Percentiles rank a stretch among this genome's conserved stretches.
Conservation (phyloP, 2,888 invertebrate species). For the Drosophila villosipedis region DNA sequence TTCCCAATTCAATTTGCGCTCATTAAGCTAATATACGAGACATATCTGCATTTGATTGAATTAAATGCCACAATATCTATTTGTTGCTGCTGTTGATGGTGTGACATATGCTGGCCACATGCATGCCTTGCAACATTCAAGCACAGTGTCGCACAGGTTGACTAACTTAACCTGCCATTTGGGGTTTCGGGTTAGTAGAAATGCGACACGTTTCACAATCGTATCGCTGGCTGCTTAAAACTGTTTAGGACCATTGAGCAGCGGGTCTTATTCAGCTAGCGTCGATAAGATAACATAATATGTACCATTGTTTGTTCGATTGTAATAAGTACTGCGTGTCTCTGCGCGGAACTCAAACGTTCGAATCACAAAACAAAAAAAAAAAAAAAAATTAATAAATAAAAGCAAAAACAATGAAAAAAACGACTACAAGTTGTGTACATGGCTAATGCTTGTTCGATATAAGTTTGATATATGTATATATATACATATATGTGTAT, state of each 20-base stretch:
- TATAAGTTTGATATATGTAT: slow-evolving; percentile 1
- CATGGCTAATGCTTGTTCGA: slow-evolving; percentile 44
- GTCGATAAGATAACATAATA: slow-evolving; percentile 60
- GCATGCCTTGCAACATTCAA: slow-evolving; percentile 21
- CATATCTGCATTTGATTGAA: background rate
- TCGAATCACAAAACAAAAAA: background rate
- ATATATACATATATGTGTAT: background rate
- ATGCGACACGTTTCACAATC: slow-evolving; percentile 69
- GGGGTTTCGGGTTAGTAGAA: background rate
- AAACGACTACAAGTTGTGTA: slow-evolving; percentile 37
- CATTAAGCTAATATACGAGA: background rate
- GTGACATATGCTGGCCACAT: slow-evolving; percentile 29
- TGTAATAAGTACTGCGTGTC: slow-evolving; percentile 27
- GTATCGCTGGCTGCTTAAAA: slow-evolving; percentile 17
- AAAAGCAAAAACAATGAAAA: background rate
- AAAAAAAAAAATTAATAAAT: background rate
- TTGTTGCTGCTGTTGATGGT: slow-evolving; percentile 13
- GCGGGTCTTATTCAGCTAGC: slow-evolving; percentile 32
- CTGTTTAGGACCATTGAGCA: slow-evolving; percentile 28
- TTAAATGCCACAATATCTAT: background rate
- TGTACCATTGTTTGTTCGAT: slow-evolving; percentile 38
- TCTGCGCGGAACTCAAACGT: slow-evolving; percentile 5
- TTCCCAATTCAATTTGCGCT: background rate
- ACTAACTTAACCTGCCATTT: background rate
- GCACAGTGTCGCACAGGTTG: slow-evolving; percentile 27